phyloP scores from a whole-genome alignment of 2,113 vertebrate genomes.

The Lucifuga dentata region DNA sequence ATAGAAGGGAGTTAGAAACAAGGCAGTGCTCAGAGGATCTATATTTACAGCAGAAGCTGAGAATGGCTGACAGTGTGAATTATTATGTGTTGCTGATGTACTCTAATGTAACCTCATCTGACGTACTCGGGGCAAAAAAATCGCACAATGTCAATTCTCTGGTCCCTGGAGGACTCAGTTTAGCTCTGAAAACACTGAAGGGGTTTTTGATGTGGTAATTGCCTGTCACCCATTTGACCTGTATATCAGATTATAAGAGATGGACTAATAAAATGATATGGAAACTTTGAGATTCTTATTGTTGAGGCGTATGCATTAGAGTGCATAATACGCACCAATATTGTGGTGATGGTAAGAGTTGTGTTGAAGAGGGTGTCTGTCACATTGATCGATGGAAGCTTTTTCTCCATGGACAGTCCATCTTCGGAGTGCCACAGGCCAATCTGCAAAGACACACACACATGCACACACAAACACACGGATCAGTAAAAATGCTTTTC shows the following conservation, averaged over 20 bases:
- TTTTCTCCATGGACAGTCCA: constrained; percentile 95
- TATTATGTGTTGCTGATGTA: constrained; percentile 61
- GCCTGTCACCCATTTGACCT: constrained; percentile 45
- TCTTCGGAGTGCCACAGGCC: constrained; percentile 97
- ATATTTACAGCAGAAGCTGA: constrained; percentile 58
- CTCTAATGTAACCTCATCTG: constrained; percentile 54
- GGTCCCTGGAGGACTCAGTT: constrained; percentile 60
- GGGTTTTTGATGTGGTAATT: constrained; percentile 69
- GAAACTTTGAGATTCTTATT: not conserved
- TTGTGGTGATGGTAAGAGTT: constrained; percentile 95
- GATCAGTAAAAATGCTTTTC: constrained; percentile 50
- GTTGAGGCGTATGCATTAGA: not conserved
- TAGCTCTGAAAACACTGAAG: constrained; percentile 62
- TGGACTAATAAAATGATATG: constrained; percentile 22
- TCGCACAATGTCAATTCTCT: constrained; percentile 52
- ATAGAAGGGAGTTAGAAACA: constrained; percentile 4
- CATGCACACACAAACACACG: constrained; percentile 43
- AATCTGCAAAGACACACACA: constrained; percentile 86
- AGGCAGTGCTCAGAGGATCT: constrained; percentile 35
- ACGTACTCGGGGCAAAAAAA: constrained; percentile 64
- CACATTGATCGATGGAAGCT: constrained; percentile 90
- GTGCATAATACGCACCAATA: constrained; percentile 89
- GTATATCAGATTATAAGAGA: constrained; percentile 37
- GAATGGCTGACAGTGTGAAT: constrained; percentile 63
- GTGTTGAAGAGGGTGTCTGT: constrained; percentile 97